Evolutionary conservation across 2,113 vertebrate genomes (phyloP), one percentile per base, ranked within the genome.

Genomic region (Macquaria ambigua): DNA sequence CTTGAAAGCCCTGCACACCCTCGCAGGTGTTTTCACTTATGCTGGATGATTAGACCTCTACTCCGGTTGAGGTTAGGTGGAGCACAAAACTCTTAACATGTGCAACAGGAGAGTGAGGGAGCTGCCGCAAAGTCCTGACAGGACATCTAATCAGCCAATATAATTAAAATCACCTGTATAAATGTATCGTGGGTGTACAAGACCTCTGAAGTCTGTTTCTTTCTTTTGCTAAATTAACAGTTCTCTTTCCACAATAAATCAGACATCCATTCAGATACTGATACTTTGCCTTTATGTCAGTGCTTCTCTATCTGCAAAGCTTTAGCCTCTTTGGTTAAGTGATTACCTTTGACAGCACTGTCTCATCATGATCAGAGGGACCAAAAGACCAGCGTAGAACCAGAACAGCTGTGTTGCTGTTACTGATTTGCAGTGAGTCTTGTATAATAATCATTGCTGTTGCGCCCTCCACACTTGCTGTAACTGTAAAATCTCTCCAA

Each of bases 401-500:
- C 43, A 23, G 64, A 64, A 63, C 21, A 69, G 8, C 3, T 64
- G 52, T 66, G 37, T 46, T 59, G 8, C 66, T 39, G 25, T 48
- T 21, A 66, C 6, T 25, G 46, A 69, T 69, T n/a, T 50, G 14
- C 43, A 59, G 31, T 64, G 1, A 66, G 52, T 71, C 23, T 14
- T 7, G 2, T 8, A 14, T 18, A 16, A 4, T 1, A 18, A 67
- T 89, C 83, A 80, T 18, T 46, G 28, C 31, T 85, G 90, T 23
- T 87, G 82, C 43, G 91, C 91, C 31, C 75, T 84, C 91, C 91
- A 94, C 1, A 74, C 75, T 53, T 90, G 92, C 83, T 94, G 93
- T 28, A 88, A 67, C 7, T 89, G 90, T 46, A 89, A 56, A 6
- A 72, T 90, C 78, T 94, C 90, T 31, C 92, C 92, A 4, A 92